Conservation (phyloP, 2,113 vertebrate genomes). For the Pluvialis apricaria region DNA sequence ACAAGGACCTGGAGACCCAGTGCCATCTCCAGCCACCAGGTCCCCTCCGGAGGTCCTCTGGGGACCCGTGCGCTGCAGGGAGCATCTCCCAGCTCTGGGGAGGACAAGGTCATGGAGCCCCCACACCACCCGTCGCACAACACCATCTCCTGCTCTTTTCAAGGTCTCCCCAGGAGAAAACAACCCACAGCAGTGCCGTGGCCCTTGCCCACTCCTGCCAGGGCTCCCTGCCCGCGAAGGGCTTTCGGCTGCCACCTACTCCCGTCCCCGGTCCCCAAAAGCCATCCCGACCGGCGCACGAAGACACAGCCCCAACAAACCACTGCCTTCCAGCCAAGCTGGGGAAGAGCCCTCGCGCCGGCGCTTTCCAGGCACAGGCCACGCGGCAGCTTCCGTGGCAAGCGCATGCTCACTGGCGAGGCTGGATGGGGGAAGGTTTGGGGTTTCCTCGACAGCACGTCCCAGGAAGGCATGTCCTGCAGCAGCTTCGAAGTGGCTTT, state of each 20-base stretch:
- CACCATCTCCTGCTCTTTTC: accelerated
- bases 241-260: not conserved
- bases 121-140: accelerated
- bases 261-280: not conserved
- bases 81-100: not conserved
- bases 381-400: too few relatives aligned
- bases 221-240: not conserved
- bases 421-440: too few relatives aligned
- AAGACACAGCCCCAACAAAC: not conserved
- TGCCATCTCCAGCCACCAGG: not conserved
- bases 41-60: not conserved
- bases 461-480: too few relatives aligned
- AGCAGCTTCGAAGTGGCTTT: too few relatives aligned
- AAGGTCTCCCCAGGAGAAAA: not conserved
- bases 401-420: too few relatives aligned
- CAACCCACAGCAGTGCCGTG: accelerated
- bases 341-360: too few relatives aligned
- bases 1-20: not conserved
- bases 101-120: not conserved
- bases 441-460: too few relatives aligned
- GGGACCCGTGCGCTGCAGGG: accelerated
- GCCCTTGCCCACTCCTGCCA: not conserved
- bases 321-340: too few relatives aligned
- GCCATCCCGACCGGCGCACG: accelerated
- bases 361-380: too few relatives aligned